Conservation (phyloP, 2,113 vertebrate genomes). For the Prinia subflava region DNA sequence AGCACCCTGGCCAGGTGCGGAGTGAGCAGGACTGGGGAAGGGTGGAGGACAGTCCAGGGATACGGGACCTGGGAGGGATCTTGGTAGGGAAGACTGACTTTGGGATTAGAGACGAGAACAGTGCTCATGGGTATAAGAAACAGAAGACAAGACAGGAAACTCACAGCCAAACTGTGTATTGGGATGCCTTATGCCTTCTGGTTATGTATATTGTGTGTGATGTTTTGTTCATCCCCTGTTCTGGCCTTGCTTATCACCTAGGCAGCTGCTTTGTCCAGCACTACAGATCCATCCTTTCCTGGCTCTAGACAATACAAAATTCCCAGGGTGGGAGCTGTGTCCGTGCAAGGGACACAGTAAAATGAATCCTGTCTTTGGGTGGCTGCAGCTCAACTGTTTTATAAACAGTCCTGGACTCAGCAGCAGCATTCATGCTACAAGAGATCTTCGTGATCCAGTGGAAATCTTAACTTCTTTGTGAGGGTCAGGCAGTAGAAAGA, state of each 20-base stretch:
- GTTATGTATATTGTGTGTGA: not conserved
- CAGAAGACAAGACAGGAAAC: not conserved
- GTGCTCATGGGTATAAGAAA: not conserved
- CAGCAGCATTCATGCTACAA: not conserved
- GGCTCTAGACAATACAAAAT: not conserved
- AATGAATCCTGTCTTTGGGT: not conserved
- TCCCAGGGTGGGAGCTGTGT: not conserved
- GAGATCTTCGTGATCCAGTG: not conserved
- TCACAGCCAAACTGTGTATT: not conserved
- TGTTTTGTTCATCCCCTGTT: not conserved
- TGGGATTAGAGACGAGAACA: accelerated
- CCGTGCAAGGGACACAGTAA: not conserved
- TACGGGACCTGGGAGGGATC: not conserved
- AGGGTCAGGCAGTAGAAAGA: not conserved
- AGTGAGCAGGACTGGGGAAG: not conserved
- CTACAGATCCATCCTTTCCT: not conserved
- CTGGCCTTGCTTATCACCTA: not conserved
- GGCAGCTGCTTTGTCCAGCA: not conserved
- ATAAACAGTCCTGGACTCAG: not conserved
- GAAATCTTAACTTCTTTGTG: not conserved
- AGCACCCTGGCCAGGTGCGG: not conserved
- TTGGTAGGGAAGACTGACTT: not conserved
- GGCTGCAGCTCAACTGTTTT: not conserved
- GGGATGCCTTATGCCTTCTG: not conserved
- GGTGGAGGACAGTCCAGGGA: not conserved